These are phyloP conservation scores for Calephelis perditalis DNA, from an alignment of 2,888 invertebrate genomes.

Conservation along the genomic window DNA sequence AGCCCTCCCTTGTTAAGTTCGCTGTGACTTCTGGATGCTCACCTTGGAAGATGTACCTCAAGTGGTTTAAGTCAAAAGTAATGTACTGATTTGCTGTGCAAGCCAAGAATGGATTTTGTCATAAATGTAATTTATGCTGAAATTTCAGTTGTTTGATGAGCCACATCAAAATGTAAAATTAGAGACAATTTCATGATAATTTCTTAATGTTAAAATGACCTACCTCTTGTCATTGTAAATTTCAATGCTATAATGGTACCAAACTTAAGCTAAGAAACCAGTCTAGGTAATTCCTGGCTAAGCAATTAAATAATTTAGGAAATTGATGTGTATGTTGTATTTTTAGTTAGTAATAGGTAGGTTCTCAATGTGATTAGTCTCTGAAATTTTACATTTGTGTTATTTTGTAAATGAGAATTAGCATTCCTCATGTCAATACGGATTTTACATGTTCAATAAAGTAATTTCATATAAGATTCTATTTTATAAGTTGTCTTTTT, in stretches of 20 bases:
- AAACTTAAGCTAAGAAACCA: conserved; percentile 64
- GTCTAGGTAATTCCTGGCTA: conserved; percentile 41
- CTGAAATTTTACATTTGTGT: conserved; percentile 77
- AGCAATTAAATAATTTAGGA: conserved; percentile 60
- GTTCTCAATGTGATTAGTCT: conserved; percentile 77
- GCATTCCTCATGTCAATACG: conserved; percentile 79
- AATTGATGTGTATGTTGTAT: conserved; percentile 77
- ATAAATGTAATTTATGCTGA: conserved; percentile 49
- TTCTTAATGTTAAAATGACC: conserved; percentile 68
- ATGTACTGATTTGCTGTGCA: conserved; percentile 50
- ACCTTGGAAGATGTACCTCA: conserved; percentile 58
- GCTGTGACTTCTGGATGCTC: conserved; percentile 74
- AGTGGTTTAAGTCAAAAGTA: conserved; percentile 67
- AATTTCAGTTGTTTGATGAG: conserved; percentile 60
- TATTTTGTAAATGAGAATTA: conserved; percentile 78
- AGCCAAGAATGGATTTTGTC: conserved; percentile 65
- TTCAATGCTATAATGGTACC: conserved; percentile 74
- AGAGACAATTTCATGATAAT: conserved; percentile 62
- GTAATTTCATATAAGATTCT: conserved; percentile 75
- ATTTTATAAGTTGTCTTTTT: conserved; percentile 48
- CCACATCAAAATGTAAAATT: conserved; percentile 69
- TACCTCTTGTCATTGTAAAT: conserved; percentile 75
- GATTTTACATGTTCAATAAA: conserved; percentile 80
- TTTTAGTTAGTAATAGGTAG: conserved; percentile 77
- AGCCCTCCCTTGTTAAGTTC: conserved; percentile 78